Evolutionary conservation across 2,888 invertebrate species (phyloP), one percentile per base, ranked within the genome.

Genomic region (Coleophora flavipennella): DNA sequence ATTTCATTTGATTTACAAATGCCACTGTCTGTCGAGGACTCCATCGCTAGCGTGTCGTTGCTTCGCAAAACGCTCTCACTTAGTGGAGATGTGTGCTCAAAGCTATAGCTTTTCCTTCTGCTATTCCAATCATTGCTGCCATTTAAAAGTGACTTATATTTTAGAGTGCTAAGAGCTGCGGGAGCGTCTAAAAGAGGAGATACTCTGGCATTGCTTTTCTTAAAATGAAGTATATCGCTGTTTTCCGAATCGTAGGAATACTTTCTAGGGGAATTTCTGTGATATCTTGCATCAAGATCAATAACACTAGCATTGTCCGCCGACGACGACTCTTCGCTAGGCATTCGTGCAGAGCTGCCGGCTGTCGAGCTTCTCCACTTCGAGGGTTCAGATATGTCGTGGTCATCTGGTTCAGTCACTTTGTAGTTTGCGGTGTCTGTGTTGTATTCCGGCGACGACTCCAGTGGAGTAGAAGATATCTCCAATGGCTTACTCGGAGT

Each of bases 11-110:
- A 92, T 56, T 90, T 87, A 47, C 91, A 92, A 53, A 92, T 88
- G 0, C 92, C 92, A 56, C 92, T 92, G 53, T 92, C 92, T 1
- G 91, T 92, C 3, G 92, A 92, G n/a, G 91, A 90, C 62, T 92
- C 91, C 58, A 90, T 89, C 2, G 88, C 84, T 45, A 84, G 67
- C 48, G 83, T 85, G 41, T 80, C 84, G 51, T 83, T 86, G 43
- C 59, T 67, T 43, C 71, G 67, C 38, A 64, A 50, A 35, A 67
- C 65, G 32, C 55, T 65, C 58, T 76, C 75, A 45, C 68, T 67
- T 31, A 73, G 44, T 12, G 80, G 71, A 25, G 72, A 65, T 1
- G 81, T 75, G 39, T 81, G 79, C 66, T 84, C 84, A 57, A 93
- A 93, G 41, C 92, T 92, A 58, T 92, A 92, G 12, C 92, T 92